Evolutionary conservation across 2,797 vertebrate species (phyloP).

Genomic region (Chloroceryle amazona): DNA sequence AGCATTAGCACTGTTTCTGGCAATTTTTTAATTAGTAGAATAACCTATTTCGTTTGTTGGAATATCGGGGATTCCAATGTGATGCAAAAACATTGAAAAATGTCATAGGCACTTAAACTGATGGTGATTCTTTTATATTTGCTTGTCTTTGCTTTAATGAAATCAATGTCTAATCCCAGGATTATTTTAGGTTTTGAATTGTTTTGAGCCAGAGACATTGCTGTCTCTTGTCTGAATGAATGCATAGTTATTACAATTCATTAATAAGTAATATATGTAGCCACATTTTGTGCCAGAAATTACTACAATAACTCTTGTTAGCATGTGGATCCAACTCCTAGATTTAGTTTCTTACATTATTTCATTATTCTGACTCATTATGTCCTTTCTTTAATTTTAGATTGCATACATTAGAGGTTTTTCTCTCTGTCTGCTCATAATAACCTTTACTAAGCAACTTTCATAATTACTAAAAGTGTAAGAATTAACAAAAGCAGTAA

Average conservation of each 20-base stretch:
- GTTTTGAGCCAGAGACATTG: background rate
- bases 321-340: background rate
- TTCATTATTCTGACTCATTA: background rate
- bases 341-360: background rate
- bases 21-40: constrained; percentile 43
- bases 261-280: background rate
- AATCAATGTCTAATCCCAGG: background rate
- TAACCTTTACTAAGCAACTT: background rate
- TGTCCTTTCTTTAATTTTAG: background rate
- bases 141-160: background rate
- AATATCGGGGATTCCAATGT: background rate
- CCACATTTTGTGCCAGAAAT: background rate
- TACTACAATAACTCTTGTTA: background rate
- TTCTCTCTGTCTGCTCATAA: background rate
- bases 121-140: background rate
- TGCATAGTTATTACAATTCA: background rate
- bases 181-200: background rate
- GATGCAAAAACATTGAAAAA: background rate
- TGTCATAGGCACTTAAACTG: background rate
- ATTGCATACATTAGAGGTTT: background rate
- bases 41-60: constrained; percentile 33
- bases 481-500: background rate
- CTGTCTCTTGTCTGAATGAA: background rate
- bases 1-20: background rate
- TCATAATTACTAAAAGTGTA: background rate